Base-by-base conservation (phyloP, 2,888 invertebrate genomes). In the Thereva nobilitata region DNA sequence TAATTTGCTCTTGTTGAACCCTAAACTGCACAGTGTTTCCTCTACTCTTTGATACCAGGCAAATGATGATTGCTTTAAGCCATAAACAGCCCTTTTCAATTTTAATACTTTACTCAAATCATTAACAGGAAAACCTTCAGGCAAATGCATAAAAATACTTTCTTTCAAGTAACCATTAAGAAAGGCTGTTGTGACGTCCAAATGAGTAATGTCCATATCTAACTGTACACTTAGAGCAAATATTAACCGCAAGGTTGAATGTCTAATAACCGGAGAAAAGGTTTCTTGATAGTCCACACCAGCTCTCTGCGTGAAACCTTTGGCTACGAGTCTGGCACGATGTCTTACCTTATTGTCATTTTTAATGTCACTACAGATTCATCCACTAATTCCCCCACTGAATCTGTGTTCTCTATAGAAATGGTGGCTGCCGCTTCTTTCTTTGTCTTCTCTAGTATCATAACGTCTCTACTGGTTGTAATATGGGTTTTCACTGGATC, bases 181-280 rank as follows among this genome's bases (percentile, higher is more conserved):
- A 59, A 69, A 68, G 5, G 68, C 69, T 5, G 64, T 68, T 50
- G 67, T 67, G 0, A 68, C 41, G 6, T 69, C 64, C 5, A 70
- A 59, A 34, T 70, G 66, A 44, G 53, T 56, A 8, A 68, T 38
- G 2, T 74, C 52, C 71, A 74, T 44, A 2, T 50, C 50, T 45
- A 53, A 35, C 38, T 73, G 59, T 4, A 73, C 73, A n/a, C 73
- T 72, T 12, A 75, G 57, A 0, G 71, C 74, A 35, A 72, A 65
- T 4, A 73, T 12, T 59, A 71, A 54, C 5, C 72, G 53, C n/a
- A 73, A 72, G 4, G 70, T 71, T 1, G 67, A 57, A 45, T 70
- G 69, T 5, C 72, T 56, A 2, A 67, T 68, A 0, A 72, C 71
- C 1, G 71, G 72, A 9, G 67, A 61, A 44, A 67, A 68, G 0